Evolutionary conservation across 2,888 invertebrate species (phyloP), one percentile per base, ranked within the genome.

Genomic region (Heliconius ismenius): DNA sequence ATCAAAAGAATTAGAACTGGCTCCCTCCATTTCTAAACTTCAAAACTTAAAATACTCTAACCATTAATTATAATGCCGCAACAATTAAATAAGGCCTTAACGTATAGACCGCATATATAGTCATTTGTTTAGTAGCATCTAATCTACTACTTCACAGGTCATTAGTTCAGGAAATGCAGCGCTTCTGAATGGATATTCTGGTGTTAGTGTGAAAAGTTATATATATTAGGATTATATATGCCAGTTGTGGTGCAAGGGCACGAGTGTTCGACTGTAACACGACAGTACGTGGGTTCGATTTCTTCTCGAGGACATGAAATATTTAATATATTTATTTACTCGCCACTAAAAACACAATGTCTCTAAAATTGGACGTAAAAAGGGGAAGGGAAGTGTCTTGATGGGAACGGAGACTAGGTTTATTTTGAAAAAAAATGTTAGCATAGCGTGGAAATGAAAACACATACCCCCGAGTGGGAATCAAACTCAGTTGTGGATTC

Each of bases 131-230:
- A 15, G 70, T 63, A 67, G 13, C 63, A 69, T 77, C 75, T 76
- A 76, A 81, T 81, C 79, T 78, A 78, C 76, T 74, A 75, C 69
- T 79, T 78, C 76, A 80, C 81, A 78, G 80, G 76, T 80, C 79
- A 77, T 80, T 81, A 80, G 79, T 65, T 70, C 39, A 67, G 79
- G 62, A 78, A 79, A 77, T 76, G 78, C 79, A 79, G 76, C 78
- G 75, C 76, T 74, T 74, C 76, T 26, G 62, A 62, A 62, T 62
- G 78, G 77, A 76, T 76, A 75, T 76, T 76, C 72, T 70, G 67
- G 64, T 39, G 60, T 73, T 76, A 26, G 72, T 72, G 63, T 70
- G 72, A 73, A 67, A 64, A 76, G 28, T 54, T 43, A 67, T 73
- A 64, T 72, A 28, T 73, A 60, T 26, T 65, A 65, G 36, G 10